Evolutionary conservation across 2,888 invertebrate species (phyloP), one percentile per base, ranked within the genome.

Genomic region (Ennomos erosarius): DNA sequence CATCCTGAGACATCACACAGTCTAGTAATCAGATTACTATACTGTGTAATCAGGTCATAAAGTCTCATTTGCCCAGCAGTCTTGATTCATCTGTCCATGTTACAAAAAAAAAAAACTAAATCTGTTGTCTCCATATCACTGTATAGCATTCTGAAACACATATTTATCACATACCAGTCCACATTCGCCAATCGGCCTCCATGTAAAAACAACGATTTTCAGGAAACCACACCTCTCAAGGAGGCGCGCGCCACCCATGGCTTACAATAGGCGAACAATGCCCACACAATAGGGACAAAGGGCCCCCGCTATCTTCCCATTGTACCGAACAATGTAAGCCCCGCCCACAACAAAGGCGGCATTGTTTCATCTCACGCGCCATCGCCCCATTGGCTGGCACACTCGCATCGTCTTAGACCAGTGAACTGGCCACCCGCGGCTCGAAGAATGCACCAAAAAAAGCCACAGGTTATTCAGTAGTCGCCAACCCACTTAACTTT

Each of bases 231-330:
- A 70, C 76, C 76, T 74, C 73, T 67, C 62, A 60, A 68, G 65
- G 62, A 53, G 40, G 16, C 67, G 49, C 64, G 66, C 64, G 65
- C 70, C 75, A 76, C 75, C 72, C 77, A 66, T 71, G 68, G 65
- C 70, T 62, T 64, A 79, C 75, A 77, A 76, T 72, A 70, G 70
- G 69, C 67, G 66, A 66, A 74, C 73, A 79, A 75, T 70, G 68
- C 66, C 62, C 79, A 65, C 79, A 88, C 87, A 88, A 90, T 78
- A 78, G 71, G 68, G 63, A 90, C 88, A 91, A 91, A 85, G 87
- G 87, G 85, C 70, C 70, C 16, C 74, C 62, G 74, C 85, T 85
- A 82, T 89, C 91, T 86, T 89, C 87, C 92, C 81, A 90, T 91
- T 92, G 92, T 91, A 64, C 84, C 71, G 72, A 74, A 92, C 91